Evolutionary conservation across 2,113 vertebrate species (phyloP), one percentile per base, ranked within the genome.

Genomic region (Xenotilapia leptura): DNA sequence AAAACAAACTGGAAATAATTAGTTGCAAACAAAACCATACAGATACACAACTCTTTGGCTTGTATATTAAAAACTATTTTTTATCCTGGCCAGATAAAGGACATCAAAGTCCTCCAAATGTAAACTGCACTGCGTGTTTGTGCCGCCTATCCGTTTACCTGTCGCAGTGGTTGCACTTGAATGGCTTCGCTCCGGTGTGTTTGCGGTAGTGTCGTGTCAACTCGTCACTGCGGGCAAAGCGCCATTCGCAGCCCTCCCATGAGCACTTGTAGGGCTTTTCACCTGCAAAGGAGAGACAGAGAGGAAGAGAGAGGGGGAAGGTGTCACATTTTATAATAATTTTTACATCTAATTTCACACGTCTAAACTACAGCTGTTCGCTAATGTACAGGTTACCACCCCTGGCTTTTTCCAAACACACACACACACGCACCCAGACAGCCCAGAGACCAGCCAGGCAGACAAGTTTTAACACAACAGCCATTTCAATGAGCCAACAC

Each of bases 131-230:
- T 31, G 21, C 0, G 21, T 36, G 68, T 85, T 42, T 70, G 73
- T 80, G 83, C 65, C 9, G 11, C 1, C 21, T 2, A 58, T 82
- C 85, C 70, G 54, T 86, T 88, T 90, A 98, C 98, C 98, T 98
- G 97, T 98, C 98, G 94, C 98, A 98, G 96, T 98, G 98, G 97
- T 98, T 98, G 97, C 98, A 98, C 96, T 98, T 98, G 95, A 98
- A 98, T 95, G 98, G 98, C 94, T 98, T 98, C 90, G 98, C 98
- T 93, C 98, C 98, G 88, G 98, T 98, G 97, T 98, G 98, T 97
- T 98, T 98, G 96, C 98, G 97, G 96, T 98, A 98, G 96, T 98
- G 98, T 96, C 98, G 97, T 0, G 98, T 98, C 95, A 98, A 96
- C 96, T 98, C 98, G 88, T 98, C 98, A 0, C 98, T 98, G 90